These are phyloP conservation scores for Galeruca laticollis DNA, from an alignment of 2,888 invertebrate species.

Conservation along the genomic window DNA sequence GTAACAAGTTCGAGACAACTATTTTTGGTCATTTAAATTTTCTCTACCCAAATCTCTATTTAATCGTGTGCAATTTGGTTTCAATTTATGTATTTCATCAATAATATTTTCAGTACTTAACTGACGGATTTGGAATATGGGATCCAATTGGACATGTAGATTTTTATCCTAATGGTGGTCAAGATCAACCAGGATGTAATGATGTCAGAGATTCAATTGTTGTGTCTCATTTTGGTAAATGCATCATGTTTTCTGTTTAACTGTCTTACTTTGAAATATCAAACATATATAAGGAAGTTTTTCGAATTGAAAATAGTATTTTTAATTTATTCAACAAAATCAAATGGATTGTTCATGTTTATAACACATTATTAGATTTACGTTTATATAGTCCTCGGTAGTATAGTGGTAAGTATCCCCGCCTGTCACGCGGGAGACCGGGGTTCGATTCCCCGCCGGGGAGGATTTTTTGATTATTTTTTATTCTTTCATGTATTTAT, in stretches of 20 bases:
- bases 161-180: conserved; percentile 74
- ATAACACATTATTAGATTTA: background rate
- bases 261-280: too few relatives aligned
- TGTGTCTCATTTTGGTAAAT: conserved; percentile 69
- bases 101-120: conserved; percentile 63
- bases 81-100: too few relatives aligned
- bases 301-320: too few relatives aligned
- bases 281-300: too few relatives aligned
- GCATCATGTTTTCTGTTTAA: too few relatives aligned
- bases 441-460: conserved; percentile 49
- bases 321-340: too few relatives aligned
- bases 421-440: conserved; percentile 57
- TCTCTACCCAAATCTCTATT: too few relatives aligned
- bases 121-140: conserved; percentile 73
- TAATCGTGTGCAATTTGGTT: too few relatives aligned
- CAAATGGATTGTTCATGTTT: too few relatives aligned
- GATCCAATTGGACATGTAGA: conserved; percentile 73
- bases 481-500: background rate
- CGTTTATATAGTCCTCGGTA: conserved; percentile 48
- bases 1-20: too few relatives aligned
- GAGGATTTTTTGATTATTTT: conserved; percentile 29
- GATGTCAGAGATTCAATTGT: conserved; percentile 72
- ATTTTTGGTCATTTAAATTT: too few relatives aligned
- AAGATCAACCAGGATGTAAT: conserved; percentile 72
- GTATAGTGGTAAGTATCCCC: conserved; percentile 57